Percentiles rank a stretch among this genome's conserved stretches.
Evolutionary conservation across 1,140 invertebrate species (phyloP).

Genomic region (Meloidogyne hapla): DNA sequence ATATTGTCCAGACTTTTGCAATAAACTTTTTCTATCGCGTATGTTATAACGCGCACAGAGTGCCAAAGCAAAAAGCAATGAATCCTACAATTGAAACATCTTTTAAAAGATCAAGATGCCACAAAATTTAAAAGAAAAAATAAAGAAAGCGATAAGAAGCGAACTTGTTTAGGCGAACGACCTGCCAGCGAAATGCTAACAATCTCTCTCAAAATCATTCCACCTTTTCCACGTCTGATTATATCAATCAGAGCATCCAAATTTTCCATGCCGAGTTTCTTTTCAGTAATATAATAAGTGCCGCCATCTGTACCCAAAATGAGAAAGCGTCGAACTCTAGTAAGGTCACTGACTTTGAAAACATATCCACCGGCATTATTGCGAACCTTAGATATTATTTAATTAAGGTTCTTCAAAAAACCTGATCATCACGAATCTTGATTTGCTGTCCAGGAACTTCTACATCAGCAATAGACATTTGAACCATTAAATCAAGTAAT

Average conservation of each 20-base stretch:
- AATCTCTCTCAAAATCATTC: constrained; percentile 60
- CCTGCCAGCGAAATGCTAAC: constrained; percentile 61
- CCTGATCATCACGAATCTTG: not conserved
- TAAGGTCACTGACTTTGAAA: constrained; percentile 62
- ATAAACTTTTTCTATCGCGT: constrained; percentile 28
- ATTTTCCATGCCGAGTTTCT: constrained; percentile 61
- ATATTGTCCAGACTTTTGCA: not conserved
- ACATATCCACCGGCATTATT: constrained; percentile 65
- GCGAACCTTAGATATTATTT: constrained; percentile 39
- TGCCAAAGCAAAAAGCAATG: constrained; percentile 64
- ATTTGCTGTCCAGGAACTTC: not conserved
- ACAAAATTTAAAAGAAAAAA: not conserved
- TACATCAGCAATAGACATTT: not conserved
- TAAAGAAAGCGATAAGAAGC: not conserved
- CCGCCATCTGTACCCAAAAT: constrained; percentile 61
- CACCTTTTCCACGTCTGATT: constrained; percentile 59
- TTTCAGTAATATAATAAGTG: constrained; percentile 58
- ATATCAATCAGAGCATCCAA: constrained; percentile 56
- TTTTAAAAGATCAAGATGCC: constrained; percentile 45
- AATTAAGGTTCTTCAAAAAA: not conserved
- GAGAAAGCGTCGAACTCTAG: constrained; percentile 64
- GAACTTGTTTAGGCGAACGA: constrained; percentile 53
- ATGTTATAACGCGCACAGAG: constrained; percentile 58
- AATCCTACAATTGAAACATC: constrained; percentile 41
- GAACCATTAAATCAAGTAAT: not conserved